Conservation (phyloP, 2,797 vertebrate species). For the Spea hammondii region DNA sequence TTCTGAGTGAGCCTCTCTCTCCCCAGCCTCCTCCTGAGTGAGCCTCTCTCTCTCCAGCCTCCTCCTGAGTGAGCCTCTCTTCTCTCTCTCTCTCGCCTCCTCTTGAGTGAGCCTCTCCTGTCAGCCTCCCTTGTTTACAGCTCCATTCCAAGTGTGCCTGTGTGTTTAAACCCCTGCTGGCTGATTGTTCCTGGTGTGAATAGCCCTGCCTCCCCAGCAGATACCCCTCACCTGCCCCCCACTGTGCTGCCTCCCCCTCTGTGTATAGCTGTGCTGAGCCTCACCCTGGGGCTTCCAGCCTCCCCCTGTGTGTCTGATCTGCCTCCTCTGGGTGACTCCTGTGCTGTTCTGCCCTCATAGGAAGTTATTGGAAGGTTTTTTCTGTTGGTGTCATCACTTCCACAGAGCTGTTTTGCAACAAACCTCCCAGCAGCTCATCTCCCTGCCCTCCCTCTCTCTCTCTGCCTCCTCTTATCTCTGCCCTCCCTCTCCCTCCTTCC, state of each 20-base stretch:
- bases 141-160: not conserved
- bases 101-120: not conserved
- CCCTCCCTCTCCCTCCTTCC: slow-evolving; percentile 9
- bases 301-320: not conserved
- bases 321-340: slow-evolving; percentile 14
- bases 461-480: slow-evolving; percentile 24
- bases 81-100: not conserved
- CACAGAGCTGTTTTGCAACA: slow-evolving; percentile 48
- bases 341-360: slow-evolving; percentile 34
- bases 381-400: slow-evolving; percentile 53
- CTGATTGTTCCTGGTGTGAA: too few relatives aligned
- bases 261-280: not conserved
- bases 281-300: not conserved
- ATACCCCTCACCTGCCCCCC: not conserved
- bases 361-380: slow-evolving; percentile 47
- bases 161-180: not conserved
- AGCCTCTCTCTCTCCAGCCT: not conserved
- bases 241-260: not conserved
- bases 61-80: not conserved
- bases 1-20: not conserved
- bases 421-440: slow-evolving; percentile 42
- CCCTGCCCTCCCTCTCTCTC: slow-evolving; percentile 30
- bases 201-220: too few relatives aligned
- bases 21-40: not conserved
- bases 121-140: not conserved